Conservation (phyloP, 2,113 vertebrate species). For the Macrotis lagotis region DNA sequence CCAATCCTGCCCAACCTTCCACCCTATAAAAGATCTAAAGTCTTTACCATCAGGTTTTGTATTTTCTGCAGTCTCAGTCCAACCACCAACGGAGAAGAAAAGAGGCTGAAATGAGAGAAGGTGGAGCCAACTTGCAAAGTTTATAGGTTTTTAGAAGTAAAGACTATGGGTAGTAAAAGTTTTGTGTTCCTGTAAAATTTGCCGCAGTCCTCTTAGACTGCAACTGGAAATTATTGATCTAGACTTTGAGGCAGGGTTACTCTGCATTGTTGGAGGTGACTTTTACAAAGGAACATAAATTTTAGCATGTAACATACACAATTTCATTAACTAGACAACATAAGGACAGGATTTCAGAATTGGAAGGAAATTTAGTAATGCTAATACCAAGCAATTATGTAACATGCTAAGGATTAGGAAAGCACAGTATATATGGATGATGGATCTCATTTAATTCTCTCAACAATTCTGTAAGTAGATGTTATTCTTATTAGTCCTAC, state of each 20-base stretch:
- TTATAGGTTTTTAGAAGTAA: neutral
- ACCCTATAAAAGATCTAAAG: neutral
- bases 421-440: neutral
- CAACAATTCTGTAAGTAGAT: neutral
- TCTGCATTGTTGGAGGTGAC: neutral
- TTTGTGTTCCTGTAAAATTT: neutral
- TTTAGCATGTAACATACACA: neutral
- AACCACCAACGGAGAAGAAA: neutral
- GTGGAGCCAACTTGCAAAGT: neutral
- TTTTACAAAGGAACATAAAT: neutral
- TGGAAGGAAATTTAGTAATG: neutral
- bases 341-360: neutral
- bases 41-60: neutral
- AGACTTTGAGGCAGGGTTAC: neutral
- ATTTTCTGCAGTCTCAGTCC: neutral
- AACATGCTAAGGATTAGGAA: neutral
- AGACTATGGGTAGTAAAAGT: neutral
- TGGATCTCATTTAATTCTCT: neutral
- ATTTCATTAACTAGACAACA: neutral
- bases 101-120: neutral
- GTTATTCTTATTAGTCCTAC: neutral
- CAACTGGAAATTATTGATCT: neutral
- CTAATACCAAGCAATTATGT: neutral
- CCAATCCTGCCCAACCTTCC: neutral
- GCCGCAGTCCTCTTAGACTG: neutral